Evolutionary conservation across 1,140 invertebrate genomes (phyloP).

Genomic region (Drosophila persimilis): DNA sequence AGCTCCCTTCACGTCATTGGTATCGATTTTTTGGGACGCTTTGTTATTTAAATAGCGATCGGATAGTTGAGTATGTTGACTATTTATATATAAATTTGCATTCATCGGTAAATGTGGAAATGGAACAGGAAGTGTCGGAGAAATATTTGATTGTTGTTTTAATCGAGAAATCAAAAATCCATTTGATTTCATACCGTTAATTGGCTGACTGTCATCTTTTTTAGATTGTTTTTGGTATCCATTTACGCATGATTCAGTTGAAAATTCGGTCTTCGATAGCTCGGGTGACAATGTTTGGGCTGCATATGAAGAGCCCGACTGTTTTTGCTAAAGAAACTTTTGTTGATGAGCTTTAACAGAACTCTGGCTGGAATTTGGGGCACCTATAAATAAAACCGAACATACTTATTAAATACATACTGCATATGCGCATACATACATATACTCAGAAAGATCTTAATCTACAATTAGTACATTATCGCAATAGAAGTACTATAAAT

Average conservation of each 20-base stretch:
- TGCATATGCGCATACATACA: no score
- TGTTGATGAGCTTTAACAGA: slow-evolving; percentile 90
- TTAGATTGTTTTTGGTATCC: slow-evolving; percentile 34
- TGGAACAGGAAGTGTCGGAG: slow-evolving; percentile 68
- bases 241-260: slow-evolving; percentile 41
- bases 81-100: slow-evolving; percentile 48
- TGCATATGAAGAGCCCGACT: slow-evolving; percentile 83
- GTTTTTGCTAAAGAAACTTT: slow-evolving; percentile 91
- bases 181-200: slow-evolving; percentile 41
- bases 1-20: slow-evolving; percentile 40
- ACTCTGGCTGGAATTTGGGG: slow-evolving; percentile 88
- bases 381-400: slow-evolving; percentile 78
- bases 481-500: no score
- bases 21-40: slow-evolving; percentile 29
- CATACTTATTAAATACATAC: slow-evolving; percentile 19
- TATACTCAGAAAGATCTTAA: no score
- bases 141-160: slow-evolving; percentile 49
- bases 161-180: slow-evolving; percentile 40
- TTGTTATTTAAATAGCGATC: slow-evolving; percentile 73
- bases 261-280: slow-evolving; percentile 39
- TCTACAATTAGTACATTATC: no score
- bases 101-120: slow-evolving; percentile 71
- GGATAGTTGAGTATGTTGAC: slow-evolving; percentile 66
- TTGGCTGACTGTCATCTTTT: slow-evolving; percentile 34
- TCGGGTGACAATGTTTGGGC: slow-evolving; percentile 47